Base-by-base conservation (phyloP, 2,113 vertebrate genomes). In the Dicerorhinus sumatrensis region DNA sequence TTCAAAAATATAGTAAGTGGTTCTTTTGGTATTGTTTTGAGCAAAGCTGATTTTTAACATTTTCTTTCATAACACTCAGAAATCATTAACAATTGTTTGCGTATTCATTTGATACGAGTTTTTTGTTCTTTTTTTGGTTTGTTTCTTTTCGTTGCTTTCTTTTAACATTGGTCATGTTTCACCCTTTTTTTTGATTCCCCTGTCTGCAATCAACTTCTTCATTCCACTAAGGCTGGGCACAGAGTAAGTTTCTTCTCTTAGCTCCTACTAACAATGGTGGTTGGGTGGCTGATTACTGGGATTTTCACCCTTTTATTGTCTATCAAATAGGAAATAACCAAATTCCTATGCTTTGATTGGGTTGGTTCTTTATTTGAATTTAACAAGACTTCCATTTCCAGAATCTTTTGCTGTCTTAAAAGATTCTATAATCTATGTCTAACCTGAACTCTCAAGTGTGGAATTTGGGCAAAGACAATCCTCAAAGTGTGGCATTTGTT, bases 191-290 rank as follows among this genome's bases (percentile, higher is more conserved):
- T 98, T 93, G 98, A 98, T 98, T 94, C 97, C 98, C 81, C 96
- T 99, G 99, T 99, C 99, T 99, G 98, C 99, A 99, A 99, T 99
- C 99, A 99, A 99, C 99, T 99, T 96, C 99, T 99, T 95, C 99
- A 98, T 98, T 98, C 98, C 99, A 97, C 97, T 99, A 99, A 99
- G 99, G 99, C 99, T 98, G 99, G 99, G 99, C 99, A 99, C 99
- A 99, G 99, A 99, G 99, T 99, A 99, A 99, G 99, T 99, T 98
- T 98, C 98, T 98, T 98, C 98, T 98, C 98, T 98, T 96, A 98
- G 98, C 98, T 98, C 97, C 97, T 98, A 98, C 98, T 99, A 97
- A 98, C 97, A 89, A 91, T 97, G 98, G 98, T 97, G 98, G 93
- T 94, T 62, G 97, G 98, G 98, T 98, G 87, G 94, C 98, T 98